phyloP scores from a whole-genome alignment of 1,140 invertebrate species.

The Calosoma granatense region DNA sequence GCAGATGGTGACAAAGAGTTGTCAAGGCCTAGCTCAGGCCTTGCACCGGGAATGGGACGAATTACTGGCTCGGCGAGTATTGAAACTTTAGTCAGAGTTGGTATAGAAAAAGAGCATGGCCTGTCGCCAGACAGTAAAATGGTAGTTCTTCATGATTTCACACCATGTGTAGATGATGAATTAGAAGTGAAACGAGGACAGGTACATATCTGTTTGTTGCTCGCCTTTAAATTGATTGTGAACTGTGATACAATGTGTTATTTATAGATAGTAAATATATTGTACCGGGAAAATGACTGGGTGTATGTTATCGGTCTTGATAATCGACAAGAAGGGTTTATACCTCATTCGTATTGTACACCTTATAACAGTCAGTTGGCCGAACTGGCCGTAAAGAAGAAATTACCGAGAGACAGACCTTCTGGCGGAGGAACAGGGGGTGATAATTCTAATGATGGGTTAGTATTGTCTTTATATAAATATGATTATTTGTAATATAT shows the following conservation, averaged over 20 bases:
- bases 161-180: constrained; percentile 90
- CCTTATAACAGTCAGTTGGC: constrained; percentile 71
- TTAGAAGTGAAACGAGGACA: constrained; percentile 63
- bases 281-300: constrained; percentile 95
- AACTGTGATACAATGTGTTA: constrained; percentile 13
- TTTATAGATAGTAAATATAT: constrained; percentile 72
- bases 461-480: constrained; percentile 15
- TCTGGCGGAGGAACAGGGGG: constrained; percentile 25
- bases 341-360: constrained; percentile 87
- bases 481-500: not conserved
- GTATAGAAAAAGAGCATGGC: constrained; percentile 89
- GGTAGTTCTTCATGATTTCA: constrained; percentile 91
- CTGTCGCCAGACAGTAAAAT: constrained; percentile 87
- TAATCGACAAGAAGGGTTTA: constrained; percentile 82
- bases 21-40: constrained; percentile 44
- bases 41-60: constrained; percentile 62
- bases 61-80: constrained; percentile 93
- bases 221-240: not conserved
- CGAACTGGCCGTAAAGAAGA: constrained; percentile 72
- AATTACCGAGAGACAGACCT: constrained; percentile 55
- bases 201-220: constrained; percentile 9
- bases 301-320: constrained; percentile 88
- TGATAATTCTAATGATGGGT: constrained; percentile 29
- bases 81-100: constrained; percentile 86
- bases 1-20: constrained; percentile 64